Percentiles rank a stretch among this genome's conserved stretches.
Conservation (phyloP, 1,140 invertebrate species). For the Lanistes nyassanus region DNA sequence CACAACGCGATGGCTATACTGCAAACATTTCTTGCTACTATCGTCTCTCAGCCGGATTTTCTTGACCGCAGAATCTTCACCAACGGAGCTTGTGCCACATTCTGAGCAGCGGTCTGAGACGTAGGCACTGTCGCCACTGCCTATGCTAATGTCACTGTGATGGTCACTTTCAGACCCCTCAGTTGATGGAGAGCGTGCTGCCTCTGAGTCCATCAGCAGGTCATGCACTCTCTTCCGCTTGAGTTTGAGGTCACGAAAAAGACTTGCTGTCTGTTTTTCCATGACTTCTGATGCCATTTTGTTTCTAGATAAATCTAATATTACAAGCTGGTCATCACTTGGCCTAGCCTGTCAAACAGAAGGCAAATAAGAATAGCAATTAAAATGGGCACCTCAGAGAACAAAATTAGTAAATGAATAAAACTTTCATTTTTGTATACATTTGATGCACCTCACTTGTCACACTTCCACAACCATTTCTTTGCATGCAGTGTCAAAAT, state of each 20-base stretch:
- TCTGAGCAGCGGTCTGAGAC: constrained; percentile 32
- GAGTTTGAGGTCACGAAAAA: constrained; percentile 49
- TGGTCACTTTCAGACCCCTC: constrained; percentile 32
- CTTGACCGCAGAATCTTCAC: constrained; percentile 17
- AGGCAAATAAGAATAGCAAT: not conserved
- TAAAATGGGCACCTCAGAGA: not conserved
- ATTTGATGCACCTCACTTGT: too few relatives aligned
- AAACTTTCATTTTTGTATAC: too few relatives aligned
- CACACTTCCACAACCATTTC: too few relatives aligned
- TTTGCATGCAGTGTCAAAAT: too few relatives aligned
- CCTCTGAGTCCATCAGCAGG: constrained; percentile 34
- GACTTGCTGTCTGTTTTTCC: constrained; percentile 28
- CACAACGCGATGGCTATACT: constrained; percentile 4
- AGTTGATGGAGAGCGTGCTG: constrained; percentile 13
- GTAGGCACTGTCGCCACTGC: constrained; percentile 37
- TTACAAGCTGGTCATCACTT: not conserved
- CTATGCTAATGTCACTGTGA: constrained; percentile 34
- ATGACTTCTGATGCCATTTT: constrained; percentile 1
- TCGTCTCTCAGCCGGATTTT: constrained; percentile 8
- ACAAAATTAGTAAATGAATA: not conserved
- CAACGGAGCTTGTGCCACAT: constrained; percentile 13
- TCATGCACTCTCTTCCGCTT: constrained; percentile 42
- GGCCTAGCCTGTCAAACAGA: not conserved
- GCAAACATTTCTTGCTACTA: not conserved
- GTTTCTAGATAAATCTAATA: not conserved